Conservation (phyloP, 2,888 invertebrate species). For the Lycaena phlaeas region DNA sequence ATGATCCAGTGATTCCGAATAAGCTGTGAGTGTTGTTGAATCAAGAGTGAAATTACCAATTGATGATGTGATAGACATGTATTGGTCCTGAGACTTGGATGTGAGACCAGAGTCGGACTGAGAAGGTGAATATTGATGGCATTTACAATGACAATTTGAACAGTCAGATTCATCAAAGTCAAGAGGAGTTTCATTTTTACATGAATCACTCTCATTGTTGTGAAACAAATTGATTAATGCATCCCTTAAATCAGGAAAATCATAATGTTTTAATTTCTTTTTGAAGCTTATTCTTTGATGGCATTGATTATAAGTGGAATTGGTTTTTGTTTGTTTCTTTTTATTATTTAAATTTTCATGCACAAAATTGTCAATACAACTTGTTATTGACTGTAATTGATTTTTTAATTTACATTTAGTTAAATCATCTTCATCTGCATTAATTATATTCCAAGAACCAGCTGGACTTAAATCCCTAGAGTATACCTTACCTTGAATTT, state of each 20-base stretch:
- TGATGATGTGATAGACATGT: slow-evolving; percentile 48
- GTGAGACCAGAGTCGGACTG: slow-evolving; percentile 41
- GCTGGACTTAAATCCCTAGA: slow-evolving; percentile 30
- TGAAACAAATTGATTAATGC: slow-evolving; percentile 46
- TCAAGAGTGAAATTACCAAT: slow-evolving; percentile 59
- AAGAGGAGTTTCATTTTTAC: slow-evolving; percentile 12
- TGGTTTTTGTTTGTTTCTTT: slow-evolving; percentile 22
- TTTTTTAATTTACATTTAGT: slow-evolving; percentile 42
- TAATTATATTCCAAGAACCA: slow-evolving; percentile 47
- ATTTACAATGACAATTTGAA: slow-evolving; percentile 35
- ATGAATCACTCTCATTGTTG: slow-evolving; percentile 19
- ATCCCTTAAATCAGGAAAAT: slow-evolving; percentile 55
- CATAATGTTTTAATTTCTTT: slow-evolving; percentile 49
- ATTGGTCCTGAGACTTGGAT: slow-evolving; percentile 33
- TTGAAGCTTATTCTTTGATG: slow-evolving; percentile 35
- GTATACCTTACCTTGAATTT: slow-evolving; percentile 23
- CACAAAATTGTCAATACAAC: slow-evolving; percentile 41
- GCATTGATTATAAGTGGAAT: slow-evolving; percentile 13
- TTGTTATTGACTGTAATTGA: slow-evolving; percentile 42
- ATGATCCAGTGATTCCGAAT: slow-evolving; percentile 55
- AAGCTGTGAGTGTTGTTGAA: slow-evolving; percentile 49
- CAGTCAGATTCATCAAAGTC: slow-evolving; percentile 22
- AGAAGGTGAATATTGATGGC: slow-evolving; percentile 31
- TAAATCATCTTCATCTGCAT: slow-evolving; percentile 42
- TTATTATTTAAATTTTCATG: slow-evolving; percentile 29